Base-by-base conservation (phyloP, 2,113 vertebrate genomes). In the Myiozetetes cayanensis region DNA sequence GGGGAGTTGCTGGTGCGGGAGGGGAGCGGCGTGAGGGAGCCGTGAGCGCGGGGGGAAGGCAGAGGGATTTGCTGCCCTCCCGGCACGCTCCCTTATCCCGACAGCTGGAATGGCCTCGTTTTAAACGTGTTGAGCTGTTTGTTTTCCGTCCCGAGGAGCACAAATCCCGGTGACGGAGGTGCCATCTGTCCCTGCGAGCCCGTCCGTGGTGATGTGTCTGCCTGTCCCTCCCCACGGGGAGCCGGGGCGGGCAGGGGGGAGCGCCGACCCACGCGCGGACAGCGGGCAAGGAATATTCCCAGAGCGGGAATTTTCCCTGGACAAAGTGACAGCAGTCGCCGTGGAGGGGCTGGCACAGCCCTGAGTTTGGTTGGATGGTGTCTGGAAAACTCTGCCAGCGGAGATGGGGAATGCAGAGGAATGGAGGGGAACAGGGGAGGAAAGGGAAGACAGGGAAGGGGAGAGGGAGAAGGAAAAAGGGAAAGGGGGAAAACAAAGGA, bases 231-330 rank as follows among this genome's bases (percentile, higher is more conserved):
- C 80, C 41, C 50, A 17, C 0, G 3, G 37, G 5, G 39, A 8
- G 20, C 33, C 35, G 25, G 61, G 65, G 8, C 46, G 25, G 8
- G 56, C 39, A 14, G 28, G 18, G 18, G 49, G 55, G 31, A 56
- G 63, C 1, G 8, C 46, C 41, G n/a, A 24, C 9, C 18, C 6
- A 0, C 0, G 2, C 0, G 2, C 43, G 4, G n/a, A 35, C 53
- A 43, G 67, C 0, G 1, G 30, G 44, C 33, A 11, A 7, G 74
- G 55, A 43, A 18, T 6, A 37, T 62, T 73, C 77, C 72, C 72
- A 50, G 56, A 14, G 3, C 2, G 8, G 14, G 12, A 9, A 22
- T 43, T 28, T 78, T 30, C 66, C 66, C 49, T 8, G 70, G 41
- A 12, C 35, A 49, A 19, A 12, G 37, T 0, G 8, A 53, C 25